Percentiles rank a stretch among this genome's conserved stretches.
Conservation (phyloP, 2,888 invertebrate species). For the Catotricha subobsoleta region DNA sequence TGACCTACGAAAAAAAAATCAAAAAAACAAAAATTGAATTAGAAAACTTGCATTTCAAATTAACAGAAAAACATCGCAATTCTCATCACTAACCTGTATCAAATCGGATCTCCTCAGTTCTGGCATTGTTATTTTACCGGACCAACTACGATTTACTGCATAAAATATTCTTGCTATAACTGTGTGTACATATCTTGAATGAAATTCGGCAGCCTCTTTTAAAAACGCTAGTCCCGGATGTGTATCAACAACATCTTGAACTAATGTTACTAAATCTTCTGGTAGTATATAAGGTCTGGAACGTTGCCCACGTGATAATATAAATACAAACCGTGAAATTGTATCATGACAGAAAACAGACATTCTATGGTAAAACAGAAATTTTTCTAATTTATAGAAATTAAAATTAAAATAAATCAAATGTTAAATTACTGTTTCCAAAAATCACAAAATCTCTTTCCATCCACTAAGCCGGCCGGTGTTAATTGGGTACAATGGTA, state of each 20-base stretch:
- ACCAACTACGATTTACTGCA: constrained; percentile 94
- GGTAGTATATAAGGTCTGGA: constrained; percentile 41
- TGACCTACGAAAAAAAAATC: constrained; percentile 37
- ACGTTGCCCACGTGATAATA: constrained; percentile 53
- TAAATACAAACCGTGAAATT: constrained; percentile 73
- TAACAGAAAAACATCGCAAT: no score
- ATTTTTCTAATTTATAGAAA: neutral
- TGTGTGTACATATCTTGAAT: constrained; percentile 95
- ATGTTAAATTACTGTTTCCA: constrained; percentile 71
- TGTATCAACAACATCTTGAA: constrained; percentile 96
- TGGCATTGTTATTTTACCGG: constrained; percentile 70
- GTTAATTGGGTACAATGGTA: constrained; percentile 69
- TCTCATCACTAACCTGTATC: constrained; percentile 42
- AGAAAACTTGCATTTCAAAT: neutral
- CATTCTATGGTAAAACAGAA: constrained; percentile 40
- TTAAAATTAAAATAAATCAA: neutral
- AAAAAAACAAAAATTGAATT: neutral
- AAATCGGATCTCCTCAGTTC: constrained; percentile 86
- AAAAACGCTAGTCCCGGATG: constrained; percentile 95
- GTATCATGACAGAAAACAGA: constrained; percentile 68
- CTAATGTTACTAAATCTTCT: constrained; percentile 83
- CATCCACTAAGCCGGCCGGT: constrained; percentile 54
- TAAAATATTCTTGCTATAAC: constrained; percentile 97
- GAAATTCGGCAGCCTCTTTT: constrained; percentile 95
- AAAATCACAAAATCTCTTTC: constrained; percentile 69